A percentile compares a stretch with the other conserved stretches of the same genome.
Conservation (phyloP, 2,888 invertebrate species). For the Spodoptera picta region DNA sequence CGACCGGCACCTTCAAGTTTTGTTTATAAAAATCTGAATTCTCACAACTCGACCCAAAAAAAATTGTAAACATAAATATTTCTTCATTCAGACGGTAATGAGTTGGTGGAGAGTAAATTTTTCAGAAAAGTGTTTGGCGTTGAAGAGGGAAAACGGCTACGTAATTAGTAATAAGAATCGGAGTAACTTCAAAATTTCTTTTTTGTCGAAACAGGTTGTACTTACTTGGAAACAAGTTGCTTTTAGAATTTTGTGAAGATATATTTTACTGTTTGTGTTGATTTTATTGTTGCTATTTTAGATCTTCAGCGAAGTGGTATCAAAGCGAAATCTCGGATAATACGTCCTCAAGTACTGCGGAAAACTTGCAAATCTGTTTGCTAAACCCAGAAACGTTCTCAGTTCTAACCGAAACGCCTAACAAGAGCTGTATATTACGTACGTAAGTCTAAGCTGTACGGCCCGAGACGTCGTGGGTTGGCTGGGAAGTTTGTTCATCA, state of each 20-base stretch:
- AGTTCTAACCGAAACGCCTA: constrained; percentile 32
- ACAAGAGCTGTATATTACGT: constrained; percentile 44
- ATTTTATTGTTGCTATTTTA: no score
- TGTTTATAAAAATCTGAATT: constrained; percentile 39
- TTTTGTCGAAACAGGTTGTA: constrained; percentile 23
- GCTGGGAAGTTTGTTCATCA: constrained; percentile 58
- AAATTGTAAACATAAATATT: constrained; percentile 38
- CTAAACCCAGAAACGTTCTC: constrained; percentile 32
- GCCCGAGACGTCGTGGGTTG: constrained; percentile 42
- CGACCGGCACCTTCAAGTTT: constrained; percentile 32
- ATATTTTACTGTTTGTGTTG: constrained; percentile 1
- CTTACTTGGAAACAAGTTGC: constrained; percentile 33
- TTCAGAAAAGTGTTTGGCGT: constrained; percentile 43
- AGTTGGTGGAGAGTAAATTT: constrained; percentile 32
- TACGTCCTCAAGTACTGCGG: constrained; percentile 8
- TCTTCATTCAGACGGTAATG: constrained; percentile 39
- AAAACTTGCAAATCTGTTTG: constrained; percentile 37
- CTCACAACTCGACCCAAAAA: constrained; percentile 28
- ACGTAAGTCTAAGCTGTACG: constrained; percentile 37
- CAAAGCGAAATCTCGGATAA: constrained; percentile 6
- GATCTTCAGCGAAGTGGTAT: constrained; percentile 9
- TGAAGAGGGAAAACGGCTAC: constrained; percentile 40
- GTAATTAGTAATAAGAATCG: constrained; percentile 52
- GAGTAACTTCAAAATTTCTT: constrained; percentile 43
- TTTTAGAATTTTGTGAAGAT: constrained; percentile 14